phyloP scores from a whole-genome alignment of 1,140 invertebrate genomes.

The Brachionus rotundiformis region DNA sequence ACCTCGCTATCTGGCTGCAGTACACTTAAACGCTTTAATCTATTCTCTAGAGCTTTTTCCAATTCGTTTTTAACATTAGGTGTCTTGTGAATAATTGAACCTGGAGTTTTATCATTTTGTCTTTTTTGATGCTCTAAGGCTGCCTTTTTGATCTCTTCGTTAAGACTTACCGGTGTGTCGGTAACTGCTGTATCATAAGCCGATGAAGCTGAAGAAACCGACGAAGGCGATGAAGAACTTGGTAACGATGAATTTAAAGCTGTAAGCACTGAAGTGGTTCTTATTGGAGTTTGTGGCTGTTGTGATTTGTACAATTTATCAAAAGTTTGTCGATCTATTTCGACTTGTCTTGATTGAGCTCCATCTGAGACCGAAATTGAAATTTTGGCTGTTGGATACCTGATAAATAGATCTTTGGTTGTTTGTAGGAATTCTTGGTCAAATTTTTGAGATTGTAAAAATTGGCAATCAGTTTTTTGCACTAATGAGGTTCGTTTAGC shows the following conservation, averaged over 20 bases:
- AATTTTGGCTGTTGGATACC: slow-evolving; percentile 41
- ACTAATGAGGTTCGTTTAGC: slow-evolving; percentile 33
- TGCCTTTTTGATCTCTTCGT: slow-evolving; percentile 26
- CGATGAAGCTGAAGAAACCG: slow-evolving; percentile 32
- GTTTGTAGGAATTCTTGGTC: slow-evolving; percentile 37
- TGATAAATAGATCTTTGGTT: slow-evolving; percentile 22
- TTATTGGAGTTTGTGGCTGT: slow-evolving; percentile 24
- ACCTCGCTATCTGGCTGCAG: background rate
- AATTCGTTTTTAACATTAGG: slow-evolving; percentile 21
- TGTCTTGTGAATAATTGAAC: background rate
- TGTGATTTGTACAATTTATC: slow-evolving; percentile 37
- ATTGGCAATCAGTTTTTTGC: background rate
- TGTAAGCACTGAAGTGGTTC: slow-evolving; percentile 28
- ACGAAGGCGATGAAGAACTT: slow-evolving; percentile 2
- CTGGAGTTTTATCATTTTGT: background rate
- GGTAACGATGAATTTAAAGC: slow-evolving; percentile 9
- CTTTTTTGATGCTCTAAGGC: slow-evolving; percentile 6
- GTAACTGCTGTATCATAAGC: background rate
- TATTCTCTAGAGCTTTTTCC: slow-evolving; percentile 22
- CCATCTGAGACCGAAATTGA: slow-evolving; percentile 13
- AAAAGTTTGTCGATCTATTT: slow-evolving; percentile 40
- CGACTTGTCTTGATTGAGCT: background rate
- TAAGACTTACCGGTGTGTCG: background rate
- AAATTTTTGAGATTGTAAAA: slow-evolving; percentile 34
- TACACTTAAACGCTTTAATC: background rate